These are phyloP conservation scores for Echiichthys vipera DNA, from an alignment of 2,797 vertebrate genomes.

Conservation along the genomic window DNA sequence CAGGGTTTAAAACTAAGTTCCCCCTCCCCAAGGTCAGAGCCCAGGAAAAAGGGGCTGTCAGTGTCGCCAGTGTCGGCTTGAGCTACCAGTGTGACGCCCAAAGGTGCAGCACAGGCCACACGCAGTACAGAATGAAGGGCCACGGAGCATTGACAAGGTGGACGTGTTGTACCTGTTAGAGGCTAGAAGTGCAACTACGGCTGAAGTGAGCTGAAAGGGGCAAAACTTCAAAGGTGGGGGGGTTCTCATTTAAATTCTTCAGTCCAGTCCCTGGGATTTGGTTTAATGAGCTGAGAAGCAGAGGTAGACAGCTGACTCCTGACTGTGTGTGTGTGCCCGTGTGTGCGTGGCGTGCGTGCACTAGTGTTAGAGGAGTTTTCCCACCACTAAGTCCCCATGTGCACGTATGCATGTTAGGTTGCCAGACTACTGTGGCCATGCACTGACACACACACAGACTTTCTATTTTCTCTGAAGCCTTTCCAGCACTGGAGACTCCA, in stretches of 20 bases:
- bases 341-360: constrained; percentile 23
- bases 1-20: constrained; percentile 85
- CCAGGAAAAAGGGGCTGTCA: constrained; percentile 58
- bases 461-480: constrained; percentile 69
- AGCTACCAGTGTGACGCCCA: constrained; percentile 39
- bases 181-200: constrained; percentile 38
- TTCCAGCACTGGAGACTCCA: constrained; percentile 63
- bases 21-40: constrained; percentile 86
- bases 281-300: constrained; percentile 85
- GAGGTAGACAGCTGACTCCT: constrained; percentile 84
- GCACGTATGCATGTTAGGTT: constrained; percentile 56
- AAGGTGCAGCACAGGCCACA: constrained; percentile 44
- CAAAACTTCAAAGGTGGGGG: constrained; percentile 75
- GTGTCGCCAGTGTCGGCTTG: constrained; percentile 15
- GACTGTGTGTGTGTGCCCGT: constrained; percentile 43
- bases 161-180: constrained; percentile 66
- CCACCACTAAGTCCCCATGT: constrained; percentile 63
- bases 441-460: constrained; percentile 35
- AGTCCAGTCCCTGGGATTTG: constrained; percentile 76
- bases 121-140: constrained; percentile 37
- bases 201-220: constrained; percentile 64
- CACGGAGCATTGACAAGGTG: constrained; percentile 34
- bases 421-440: constrained; percentile 69
- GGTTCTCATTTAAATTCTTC: constrained; percentile 85
- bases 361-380: constrained; percentile 66